These are phyloP conservation scores for Pelosia muscerda DNA, from an alignment of 2,888 invertebrate genomes.

Conservation along the genomic window DNA sequence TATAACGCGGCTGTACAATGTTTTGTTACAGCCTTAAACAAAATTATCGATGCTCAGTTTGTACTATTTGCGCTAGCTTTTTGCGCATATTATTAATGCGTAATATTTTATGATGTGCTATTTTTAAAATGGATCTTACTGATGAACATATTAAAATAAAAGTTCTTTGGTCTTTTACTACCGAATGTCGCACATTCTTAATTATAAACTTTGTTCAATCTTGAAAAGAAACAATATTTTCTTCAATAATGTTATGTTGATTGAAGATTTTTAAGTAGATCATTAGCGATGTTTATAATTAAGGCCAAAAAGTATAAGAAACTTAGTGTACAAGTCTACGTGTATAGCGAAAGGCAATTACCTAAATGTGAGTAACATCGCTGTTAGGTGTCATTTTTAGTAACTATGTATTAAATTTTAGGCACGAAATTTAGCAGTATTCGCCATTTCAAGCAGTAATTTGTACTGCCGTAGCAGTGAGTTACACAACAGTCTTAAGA, in stretches of 20 bases:
- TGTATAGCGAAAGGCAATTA: constrained; percentile 37
- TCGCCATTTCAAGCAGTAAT: constrained; percentile 55
- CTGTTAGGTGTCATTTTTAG: constrained; percentile 64
- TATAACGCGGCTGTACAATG: background rate
- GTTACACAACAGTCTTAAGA: constrained; percentile 9
- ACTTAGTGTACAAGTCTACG: constrained; percentile 39
- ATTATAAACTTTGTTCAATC: constrained; percentile 36
- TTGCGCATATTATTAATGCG: background rate
- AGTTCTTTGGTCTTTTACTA: constrained; percentile 15
- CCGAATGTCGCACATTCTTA: constrained; percentile 38
- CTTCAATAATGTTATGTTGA: constrained; percentile 26
- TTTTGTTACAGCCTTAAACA: background rate
- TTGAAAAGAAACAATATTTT: constrained; percentile 13
- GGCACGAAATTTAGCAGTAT: constrained; percentile 58
- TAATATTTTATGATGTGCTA: background rate
- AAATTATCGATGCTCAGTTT: constrained; percentile 5
- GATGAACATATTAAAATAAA: constrained; percentile 16
- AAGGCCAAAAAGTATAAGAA: constrained; percentile 35
- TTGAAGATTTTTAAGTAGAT: constrained; percentile 28
- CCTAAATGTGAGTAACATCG: constrained; percentile 52
- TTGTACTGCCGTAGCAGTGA: background rate
- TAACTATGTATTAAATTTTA: constrained; percentile 59
- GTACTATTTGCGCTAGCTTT: constrained; percentile 2
- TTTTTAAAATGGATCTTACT: constrained; percentile 12
- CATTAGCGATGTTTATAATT: constrained; percentile 47